Evolutionary conservation across 2,888 invertebrate genomes (phyloP).

Genomic region (Oeneis ivallda): DNA sequence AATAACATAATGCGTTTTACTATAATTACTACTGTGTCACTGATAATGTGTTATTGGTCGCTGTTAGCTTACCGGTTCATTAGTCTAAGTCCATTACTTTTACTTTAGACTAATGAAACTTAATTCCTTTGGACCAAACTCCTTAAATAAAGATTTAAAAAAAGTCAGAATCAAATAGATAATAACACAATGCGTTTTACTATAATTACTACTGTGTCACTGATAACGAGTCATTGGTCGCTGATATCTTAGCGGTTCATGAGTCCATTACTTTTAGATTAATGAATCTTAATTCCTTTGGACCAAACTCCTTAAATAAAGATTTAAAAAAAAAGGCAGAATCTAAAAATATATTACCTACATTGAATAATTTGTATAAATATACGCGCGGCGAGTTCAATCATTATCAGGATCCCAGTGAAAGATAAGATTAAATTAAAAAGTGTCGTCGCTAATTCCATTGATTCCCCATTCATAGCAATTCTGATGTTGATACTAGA

Average conservation of each 20-base stretch:
- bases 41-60: constrained; percentile 4
- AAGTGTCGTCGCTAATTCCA: constrained; percentile 13
- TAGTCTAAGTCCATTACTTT: too few species aligned
- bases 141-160: too few species aligned
- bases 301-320: too few species aligned
- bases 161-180: too few species aligned
- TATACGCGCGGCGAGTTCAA: too few species aligned
- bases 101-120: too few species aligned
- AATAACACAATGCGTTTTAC: background rate
- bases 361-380: too few species aligned
- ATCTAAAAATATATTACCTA: background rate
- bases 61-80: background rate
- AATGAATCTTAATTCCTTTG: too few species aligned
- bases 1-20: background rate
- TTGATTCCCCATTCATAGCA: constrained; percentile 8
- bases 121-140: too few species aligned
- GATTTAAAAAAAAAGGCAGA: too few species aligned
- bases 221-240: constrained; percentile 4
- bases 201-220: background rate
- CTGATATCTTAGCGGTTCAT: background rate
- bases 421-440: constrained; percentile 2
- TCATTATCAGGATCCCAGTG: too few species aligned
- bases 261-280: too few species aligned
- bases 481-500: constrained; percentile 12
- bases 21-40: background rate